These are phyloP conservation scores for Lophura nycthemera DNA, from an alignment of 2,113 vertebrate species.

Conservation along the genomic window DNA sequence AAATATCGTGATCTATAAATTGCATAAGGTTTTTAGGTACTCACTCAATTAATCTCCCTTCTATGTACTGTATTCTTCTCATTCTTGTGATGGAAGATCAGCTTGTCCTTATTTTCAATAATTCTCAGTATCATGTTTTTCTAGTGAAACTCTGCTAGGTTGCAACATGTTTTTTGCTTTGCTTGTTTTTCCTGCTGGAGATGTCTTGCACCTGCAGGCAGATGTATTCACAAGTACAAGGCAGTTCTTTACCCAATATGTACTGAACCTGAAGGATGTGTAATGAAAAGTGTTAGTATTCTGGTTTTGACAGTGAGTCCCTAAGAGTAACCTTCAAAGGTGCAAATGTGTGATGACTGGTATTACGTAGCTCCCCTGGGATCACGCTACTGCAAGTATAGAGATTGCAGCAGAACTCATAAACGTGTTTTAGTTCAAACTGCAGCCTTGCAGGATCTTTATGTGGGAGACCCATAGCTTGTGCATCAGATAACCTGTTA, in stretches of 20 bases:
- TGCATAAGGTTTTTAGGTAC: neutral
- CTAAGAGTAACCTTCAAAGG: conserved; percentile 20
- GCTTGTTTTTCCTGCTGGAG: neutral
- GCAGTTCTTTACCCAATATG: neutral
- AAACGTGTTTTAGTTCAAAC: neutral
- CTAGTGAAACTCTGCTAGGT: neutral
- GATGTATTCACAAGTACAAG: neutral
- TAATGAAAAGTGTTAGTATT: neutral
- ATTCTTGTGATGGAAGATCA: neutral
- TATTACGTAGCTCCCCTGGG: neutral
- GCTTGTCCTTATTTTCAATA: accelerated
- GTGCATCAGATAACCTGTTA: accelerated
- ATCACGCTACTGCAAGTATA: accelerated
- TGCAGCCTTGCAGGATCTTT: neutral
- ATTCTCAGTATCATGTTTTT: neutral
- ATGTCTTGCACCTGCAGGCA: neutral
- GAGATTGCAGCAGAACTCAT: neutral
- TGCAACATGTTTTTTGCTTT: neutral
- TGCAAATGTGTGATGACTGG: neutral
- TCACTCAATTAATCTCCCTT: accelerated
- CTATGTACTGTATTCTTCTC: neutral
- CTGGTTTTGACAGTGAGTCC: neutral
- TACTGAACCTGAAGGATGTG: neutral
- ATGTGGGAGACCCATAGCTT: neutral
- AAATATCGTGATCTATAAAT: neutral